A percentile compares a stretch with the other conserved stretches of the same genome.
phyloP scores from a whole-genome alignment of 1,140 invertebrate species.

The Chironomus striatipennis region DNA sequence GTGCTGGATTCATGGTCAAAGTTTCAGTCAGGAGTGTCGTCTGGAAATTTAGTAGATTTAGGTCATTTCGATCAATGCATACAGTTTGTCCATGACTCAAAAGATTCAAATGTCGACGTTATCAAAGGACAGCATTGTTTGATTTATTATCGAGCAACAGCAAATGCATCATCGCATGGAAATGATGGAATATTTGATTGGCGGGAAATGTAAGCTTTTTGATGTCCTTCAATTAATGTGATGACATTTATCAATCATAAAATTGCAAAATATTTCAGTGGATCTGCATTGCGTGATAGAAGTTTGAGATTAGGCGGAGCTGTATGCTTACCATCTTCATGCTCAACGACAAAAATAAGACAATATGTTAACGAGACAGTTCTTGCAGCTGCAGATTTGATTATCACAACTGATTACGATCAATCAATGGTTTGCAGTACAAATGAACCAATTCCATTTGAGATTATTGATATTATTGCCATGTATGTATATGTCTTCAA shows the following conservation, averaged over 20 bases:
- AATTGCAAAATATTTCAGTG: background rate
- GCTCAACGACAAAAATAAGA: constrained; percentile 42
- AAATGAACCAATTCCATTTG: background rate
- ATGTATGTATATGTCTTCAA: background rate
- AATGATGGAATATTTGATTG: background rate
- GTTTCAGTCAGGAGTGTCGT: background rate
- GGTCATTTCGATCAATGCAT: constrained; percentile 25
- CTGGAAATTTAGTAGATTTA: background rate
- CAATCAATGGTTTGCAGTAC: background rate
- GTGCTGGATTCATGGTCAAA: constrained; percentile 25
- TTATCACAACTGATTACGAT: background rate
- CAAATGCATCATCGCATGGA: background rate
- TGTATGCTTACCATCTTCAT: constrained; percentile 45
- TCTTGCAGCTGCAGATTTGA: background rate
- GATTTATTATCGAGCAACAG: background rate
- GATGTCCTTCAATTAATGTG: background rate
- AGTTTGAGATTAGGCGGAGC: constrained; percentile 48
- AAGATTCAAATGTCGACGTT: background rate
- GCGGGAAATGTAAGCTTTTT: background rate
- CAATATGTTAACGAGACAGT: constrained; percentile 32
- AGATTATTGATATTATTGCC: background rate
- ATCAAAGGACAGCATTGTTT: constrained; percentile 5
- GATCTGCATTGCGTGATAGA: constrained; percentile 46
- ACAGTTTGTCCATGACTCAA: background rate
- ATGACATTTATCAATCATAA: background rate